A percentile compares a stretch with the other conserved stretches of the same genome.
phyloP scores from a whole-genome alignment of 2,888 invertebrate genomes.

The Zygaena filipendulae region DNA sequence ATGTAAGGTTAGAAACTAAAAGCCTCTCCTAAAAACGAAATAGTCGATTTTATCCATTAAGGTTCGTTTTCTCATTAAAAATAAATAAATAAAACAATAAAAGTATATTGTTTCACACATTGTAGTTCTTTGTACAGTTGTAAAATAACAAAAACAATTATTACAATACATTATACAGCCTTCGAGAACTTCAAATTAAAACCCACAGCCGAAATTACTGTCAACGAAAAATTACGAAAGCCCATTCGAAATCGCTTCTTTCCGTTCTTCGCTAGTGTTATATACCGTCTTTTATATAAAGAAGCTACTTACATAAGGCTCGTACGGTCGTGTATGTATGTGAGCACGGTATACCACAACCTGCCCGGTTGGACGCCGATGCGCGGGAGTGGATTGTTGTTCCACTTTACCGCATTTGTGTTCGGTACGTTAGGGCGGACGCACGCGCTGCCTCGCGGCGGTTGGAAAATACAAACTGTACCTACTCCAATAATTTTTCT shows the following conservation, averaged over 20 bases:
- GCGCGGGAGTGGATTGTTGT: slow-evolving; percentile 51
- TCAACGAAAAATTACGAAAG: slow-evolving; percentile 32
- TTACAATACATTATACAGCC: not conserved
- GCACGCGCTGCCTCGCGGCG: slow-evolving; percentile 29
- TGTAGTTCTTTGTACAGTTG: not conserved
- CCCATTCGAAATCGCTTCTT: slow-evolving; percentile 37
- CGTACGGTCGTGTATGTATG: slow-evolving; percentile 28
- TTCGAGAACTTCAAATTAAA: slow-evolving; percentile 18
- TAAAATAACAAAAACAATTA: slow-evolving; percentile 1
- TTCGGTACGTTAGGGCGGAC: slow-evolving; percentile 28
- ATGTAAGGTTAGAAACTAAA: too few species aligned
- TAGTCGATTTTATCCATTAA: not conserved
- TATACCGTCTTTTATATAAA: slow-evolving; percentile 48
- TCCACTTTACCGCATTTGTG: slow-evolving; percentile 66
- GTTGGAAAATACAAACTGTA: slow-evolving; percentile 17
- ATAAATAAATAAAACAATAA: not conserved
- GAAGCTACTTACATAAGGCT: slow-evolving; percentile 33
- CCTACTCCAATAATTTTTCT: slow-evolving; percentile 28
- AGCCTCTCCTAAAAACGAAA: too few species aligned
- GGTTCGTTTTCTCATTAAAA: not conserved
- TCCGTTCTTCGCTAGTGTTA: slow-evolving; percentile 50
- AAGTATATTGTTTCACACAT: not conserved
- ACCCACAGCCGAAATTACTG: slow-evolving; percentile 19
- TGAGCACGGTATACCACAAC: slow-evolving; percentile 21
- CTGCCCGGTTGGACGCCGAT: slow-evolving; percentile 31